Evolutionary conservation across 1,140 invertebrate genomes (phyloP).

Genomic region (Drosophila suzukii): DNA sequence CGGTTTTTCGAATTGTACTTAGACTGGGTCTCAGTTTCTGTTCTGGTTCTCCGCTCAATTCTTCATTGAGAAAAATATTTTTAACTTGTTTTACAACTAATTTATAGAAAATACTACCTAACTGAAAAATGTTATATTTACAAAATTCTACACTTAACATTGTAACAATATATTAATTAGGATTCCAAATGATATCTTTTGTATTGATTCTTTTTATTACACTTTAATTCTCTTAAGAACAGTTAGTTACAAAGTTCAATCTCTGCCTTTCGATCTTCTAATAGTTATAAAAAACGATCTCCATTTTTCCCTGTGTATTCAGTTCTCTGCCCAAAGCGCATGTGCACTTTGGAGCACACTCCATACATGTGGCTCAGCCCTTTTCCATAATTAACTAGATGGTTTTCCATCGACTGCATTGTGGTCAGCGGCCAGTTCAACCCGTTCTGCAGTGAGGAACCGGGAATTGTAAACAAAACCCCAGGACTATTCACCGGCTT

Average conservation of each 20-base stretch:
- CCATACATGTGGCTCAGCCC: constrained; percentile 32
- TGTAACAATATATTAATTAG: not conserved
- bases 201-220: too few relatives aligned
- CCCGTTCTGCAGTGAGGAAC: constrained; percentile 16
- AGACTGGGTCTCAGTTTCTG: constrained; percentile 13
- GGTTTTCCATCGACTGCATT: constrained; percentile 58
- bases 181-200: not conserved
- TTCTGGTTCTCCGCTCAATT: constrained; percentile 12
- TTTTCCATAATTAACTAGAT: constrained; percentile 80
- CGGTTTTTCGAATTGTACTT: constrained; percentile 32
- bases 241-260: not conserved
- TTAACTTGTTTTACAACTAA: not conserved
- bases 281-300: not conserved
- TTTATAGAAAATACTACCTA: not conserved
- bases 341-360: constrained; percentile 68
- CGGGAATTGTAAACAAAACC: constrained; percentile 39
- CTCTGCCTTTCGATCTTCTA: not conserved
- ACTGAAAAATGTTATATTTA: not conserved
- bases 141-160: not conserved
- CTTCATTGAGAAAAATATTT: constrained; percentile 7
- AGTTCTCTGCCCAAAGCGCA: constrained; percentile 41
- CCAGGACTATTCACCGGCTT: constrained; percentile 29
- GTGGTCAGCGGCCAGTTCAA: constrained; percentile 33
- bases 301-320: constrained; percentile 11
- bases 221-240: too few relatives aligned